Percentiles rank a stretch among this genome's conserved stretches.
Evolutionary conservation across 2,797 vertebrate genomes (phyloP).

Genomic region (Pteronotus mesoamericanus): DNA sequence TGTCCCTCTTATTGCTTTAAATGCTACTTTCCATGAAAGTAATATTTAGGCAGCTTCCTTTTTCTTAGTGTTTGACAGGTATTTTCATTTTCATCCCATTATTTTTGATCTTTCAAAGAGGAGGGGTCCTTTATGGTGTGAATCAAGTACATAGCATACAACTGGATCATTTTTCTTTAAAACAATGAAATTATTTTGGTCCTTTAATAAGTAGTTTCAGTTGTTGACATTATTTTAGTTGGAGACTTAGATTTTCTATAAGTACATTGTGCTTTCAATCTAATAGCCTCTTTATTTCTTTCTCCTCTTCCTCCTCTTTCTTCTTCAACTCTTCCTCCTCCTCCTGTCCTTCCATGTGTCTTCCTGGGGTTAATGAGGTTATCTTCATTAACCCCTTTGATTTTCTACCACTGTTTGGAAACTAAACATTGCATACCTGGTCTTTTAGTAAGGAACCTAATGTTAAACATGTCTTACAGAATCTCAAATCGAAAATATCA

Average conservation of each 20-base stretch:
- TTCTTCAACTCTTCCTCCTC: background rate
- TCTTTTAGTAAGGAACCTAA: background rate
- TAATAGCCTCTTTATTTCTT: background rate
- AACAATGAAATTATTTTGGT: background rate
- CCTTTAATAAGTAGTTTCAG: background rate
- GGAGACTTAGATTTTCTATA: background rate
- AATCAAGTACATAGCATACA: background rate
- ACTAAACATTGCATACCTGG: background rate
- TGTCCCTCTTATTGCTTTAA: background rate
- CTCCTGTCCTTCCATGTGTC: background rate
- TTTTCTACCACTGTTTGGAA: background rate
- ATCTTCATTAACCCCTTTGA: background rate
- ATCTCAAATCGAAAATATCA: background rate
- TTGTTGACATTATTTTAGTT: background rate
- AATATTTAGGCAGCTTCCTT: background rate
- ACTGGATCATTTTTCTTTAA: background rate
- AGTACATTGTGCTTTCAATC: background rate
- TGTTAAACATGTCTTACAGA: background rate
- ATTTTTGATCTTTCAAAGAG: background rate
- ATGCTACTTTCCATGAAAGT: background rate
- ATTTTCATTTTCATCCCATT: background rate
- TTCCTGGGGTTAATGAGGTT: background rate
- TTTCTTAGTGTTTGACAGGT: background rate
- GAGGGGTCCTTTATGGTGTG: background rate
- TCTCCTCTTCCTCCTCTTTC: background rate